A percentile compares a stretch with the other conserved stretches of the same genome.
These are phyloP conservation scores for Triops longicaudatus DNA, from an alignment of 1,140 invertebrate genomes.

Conservation along the genomic window DNA sequence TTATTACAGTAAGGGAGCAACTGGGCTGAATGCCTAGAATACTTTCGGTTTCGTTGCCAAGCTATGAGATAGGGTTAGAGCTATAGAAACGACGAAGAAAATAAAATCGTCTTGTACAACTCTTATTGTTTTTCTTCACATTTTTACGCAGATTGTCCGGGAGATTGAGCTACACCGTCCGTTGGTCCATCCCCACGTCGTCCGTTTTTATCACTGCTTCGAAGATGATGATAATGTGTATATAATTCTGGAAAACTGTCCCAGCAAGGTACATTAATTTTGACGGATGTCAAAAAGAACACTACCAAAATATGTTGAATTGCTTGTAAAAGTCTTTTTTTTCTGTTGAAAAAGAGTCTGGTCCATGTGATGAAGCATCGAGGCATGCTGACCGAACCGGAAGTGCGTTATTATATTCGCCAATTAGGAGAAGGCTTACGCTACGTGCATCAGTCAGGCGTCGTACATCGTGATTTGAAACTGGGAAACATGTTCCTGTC, in stretches of 20 bases:
- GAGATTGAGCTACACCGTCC: slow-evolving; percentile 54
- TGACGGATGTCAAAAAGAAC: background rate
- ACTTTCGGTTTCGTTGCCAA: background rate
- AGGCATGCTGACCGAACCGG: slow-evolving; percentile 88
- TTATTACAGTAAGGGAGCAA: background rate
- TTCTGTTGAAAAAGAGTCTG: slow-evolving; percentile 41
- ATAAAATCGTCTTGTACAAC: background rate
- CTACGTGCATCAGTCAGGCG: slow-evolving; percentile 75
- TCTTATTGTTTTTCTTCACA: slow-evolving; percentile 18
- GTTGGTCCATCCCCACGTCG: slow-evolving; percentile 50
- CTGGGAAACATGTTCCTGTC: slow-evolving; percentile 94
- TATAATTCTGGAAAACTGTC: slow-evolving; percentile 55
- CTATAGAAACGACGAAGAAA: background rate
- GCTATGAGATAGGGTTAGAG: background rate
- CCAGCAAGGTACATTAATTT: slow-evolving; percentile 40
- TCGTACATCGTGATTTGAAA: slow-evolving; percentile 95
- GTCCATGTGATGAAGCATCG: slow-evolving; percentile 70
- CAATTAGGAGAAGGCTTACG: slow-evolving; percentile 87
- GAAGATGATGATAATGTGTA: slow-evolving; percentile 57
- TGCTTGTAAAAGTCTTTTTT: background rate
- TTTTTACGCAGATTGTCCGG: slow-evolving; percentile 47
- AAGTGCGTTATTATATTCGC: slow-evolving; percentile 89
- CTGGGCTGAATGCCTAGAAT: background rate
- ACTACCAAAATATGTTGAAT: background rate
- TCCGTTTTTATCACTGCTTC: slow-evolving; percentile 54